Conservation (phyloP, 2,888 invertebrate genomes). For the Danaus chrysippus region DNA sequence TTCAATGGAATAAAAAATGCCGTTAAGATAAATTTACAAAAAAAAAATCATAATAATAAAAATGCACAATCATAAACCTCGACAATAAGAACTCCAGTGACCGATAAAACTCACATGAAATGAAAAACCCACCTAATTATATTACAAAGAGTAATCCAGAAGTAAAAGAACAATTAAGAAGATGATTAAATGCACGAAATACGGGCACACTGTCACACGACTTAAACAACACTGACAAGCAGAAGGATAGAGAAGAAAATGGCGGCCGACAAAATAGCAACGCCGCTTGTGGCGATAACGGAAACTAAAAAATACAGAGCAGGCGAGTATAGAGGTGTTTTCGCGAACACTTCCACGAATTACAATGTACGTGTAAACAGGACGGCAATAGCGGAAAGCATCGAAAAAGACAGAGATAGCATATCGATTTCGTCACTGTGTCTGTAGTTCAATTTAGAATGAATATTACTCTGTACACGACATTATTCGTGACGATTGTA, state of each 20-base stretch:
- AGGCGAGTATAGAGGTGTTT: constrained; percentile 40
- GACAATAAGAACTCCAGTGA: neutral
- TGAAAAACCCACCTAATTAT: constrained; percentile 24
- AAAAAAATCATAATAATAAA: neutral
- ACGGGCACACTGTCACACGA: constrained; percentile 54
- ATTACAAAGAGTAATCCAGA: constrained; percentile 47
- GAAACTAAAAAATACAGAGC: constrained; percentile 51
- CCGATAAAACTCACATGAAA: neutral
- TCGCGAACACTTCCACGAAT: constrained; percentile 22
- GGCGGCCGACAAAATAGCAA: constrained; percentile 56
- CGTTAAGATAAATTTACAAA: neutral
- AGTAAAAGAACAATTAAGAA: constrained; percentile 64
- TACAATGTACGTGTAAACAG: constrained; percentile 35
- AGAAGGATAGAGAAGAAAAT: constrained; percentile 76
- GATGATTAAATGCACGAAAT: constrained; percentile 45
- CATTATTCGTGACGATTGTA: constrained; percentile 35
- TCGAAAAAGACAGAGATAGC: constrained; percentile 37
- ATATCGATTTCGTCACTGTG: constrained; percentile 17
- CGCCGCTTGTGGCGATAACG: constrained; percentile 44
- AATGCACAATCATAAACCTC: neutral
- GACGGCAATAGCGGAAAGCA: constrained; percentile 30
- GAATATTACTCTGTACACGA: constrained; percentile 49
- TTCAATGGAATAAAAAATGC: neutral
- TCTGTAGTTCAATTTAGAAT: constrained; percentile 14
- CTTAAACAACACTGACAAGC: constrained; percentile 59